Evolutionary conservation across 2,797 vertebrate genomes (phyloP).

Genomic region (Mus minutoides): DNA sequence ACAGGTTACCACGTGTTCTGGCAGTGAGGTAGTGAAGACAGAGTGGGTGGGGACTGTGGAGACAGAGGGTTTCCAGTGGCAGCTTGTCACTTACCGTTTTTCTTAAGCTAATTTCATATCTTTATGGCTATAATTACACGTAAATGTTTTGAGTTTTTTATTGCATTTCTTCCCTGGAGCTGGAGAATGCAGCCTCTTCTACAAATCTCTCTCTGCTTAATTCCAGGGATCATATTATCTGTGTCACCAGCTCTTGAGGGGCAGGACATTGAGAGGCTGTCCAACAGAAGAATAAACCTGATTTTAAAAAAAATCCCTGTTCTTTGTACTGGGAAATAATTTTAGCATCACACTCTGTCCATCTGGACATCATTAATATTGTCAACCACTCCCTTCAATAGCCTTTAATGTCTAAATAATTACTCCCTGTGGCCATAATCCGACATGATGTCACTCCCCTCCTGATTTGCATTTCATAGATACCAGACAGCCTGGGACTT

Average conservation of each 20-base stretch:
- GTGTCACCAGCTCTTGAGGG: constrained; percentile 45
- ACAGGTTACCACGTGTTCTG: neutral
- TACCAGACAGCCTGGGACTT: constrained; percentile 81
- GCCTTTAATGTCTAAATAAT: constrained; percentile 83
- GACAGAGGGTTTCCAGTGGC: neutral
- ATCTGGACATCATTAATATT: constrained; percentile 83
- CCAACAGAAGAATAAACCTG: constrained; percentile 58
- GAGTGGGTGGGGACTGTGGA: neutral
- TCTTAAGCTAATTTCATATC: constrained; percentile 39
- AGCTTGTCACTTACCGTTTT: neutral
- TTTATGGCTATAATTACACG: constrained; percentile 2
- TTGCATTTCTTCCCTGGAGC: neutral
- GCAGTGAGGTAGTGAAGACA: neutral
- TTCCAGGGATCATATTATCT: constrained; percentile 54
- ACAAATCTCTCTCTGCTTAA: neutral
- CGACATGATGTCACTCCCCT: constrained; percentile 79
- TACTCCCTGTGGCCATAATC: constrained; percentile 77
- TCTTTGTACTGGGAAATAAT: constrained; percentile 82
- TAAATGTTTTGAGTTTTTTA: constrained; percentile 32
- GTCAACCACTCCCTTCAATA: constrained; percentile 79
- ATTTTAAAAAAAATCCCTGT: constrained; percentile 55
- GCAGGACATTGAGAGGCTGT: constrained; percentile 41
- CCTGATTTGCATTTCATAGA: constrained; percentile 74
- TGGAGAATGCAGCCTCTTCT: neutral
- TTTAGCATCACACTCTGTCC: constrained; percentile 76